Base-by-base conservation (phyloP, 2,113 vertebrate genomes). In the Aegithalos caudatus region DNA sequence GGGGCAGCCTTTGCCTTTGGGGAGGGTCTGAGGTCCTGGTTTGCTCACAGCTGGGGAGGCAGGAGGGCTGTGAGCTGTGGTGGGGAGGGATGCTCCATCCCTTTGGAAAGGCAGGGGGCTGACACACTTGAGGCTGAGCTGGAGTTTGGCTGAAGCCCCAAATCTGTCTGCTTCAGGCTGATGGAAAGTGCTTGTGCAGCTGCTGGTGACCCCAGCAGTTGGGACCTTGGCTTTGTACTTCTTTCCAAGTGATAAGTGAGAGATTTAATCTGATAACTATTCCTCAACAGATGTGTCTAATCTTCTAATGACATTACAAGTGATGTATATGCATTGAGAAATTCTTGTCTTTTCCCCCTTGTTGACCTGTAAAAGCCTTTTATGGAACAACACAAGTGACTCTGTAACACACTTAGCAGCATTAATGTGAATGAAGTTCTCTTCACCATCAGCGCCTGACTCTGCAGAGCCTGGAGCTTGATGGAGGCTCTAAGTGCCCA, bases 341-440 rank as follows among this genome's bases (percentile, higher is more conserved):
- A 78, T 62, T 64, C 67, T 62, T 76, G 83, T 92, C 42, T 95
- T 86, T 62, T 11, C 35, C 45, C 48, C 29, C 35, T 27, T 35
- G 28, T 79, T 92, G 96, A 91, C 94, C 73, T 25, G 13, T n/a
- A 11, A 89, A 89, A 81, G 82, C 86, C 70, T 89, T 74, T 97
- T 95, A 84, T 15, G 70, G 65, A 84, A 22, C 61, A 66, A 4
- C 37, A 48, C 80, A 45, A 93, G 64, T 64, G 57, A 64, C 45
- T 88, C 1, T 67, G 25, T 42, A 72, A 61, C 65, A 61, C 91
- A 78, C 35, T 65, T 67, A 79, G 40, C 81, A 77, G 58, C 67
- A 24, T 86, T 92, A 61, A 69, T 20, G 47, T 35, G 83, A 40
- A 14, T 0, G 1, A 27, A 67, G 51, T 78, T 66, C 62, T 28